Evolutionary conservation across 2,888 invertebrate species (phyloP), one percentile per base, ranked within the genome.

Genomic region (Sinelater perroti): DNA sequence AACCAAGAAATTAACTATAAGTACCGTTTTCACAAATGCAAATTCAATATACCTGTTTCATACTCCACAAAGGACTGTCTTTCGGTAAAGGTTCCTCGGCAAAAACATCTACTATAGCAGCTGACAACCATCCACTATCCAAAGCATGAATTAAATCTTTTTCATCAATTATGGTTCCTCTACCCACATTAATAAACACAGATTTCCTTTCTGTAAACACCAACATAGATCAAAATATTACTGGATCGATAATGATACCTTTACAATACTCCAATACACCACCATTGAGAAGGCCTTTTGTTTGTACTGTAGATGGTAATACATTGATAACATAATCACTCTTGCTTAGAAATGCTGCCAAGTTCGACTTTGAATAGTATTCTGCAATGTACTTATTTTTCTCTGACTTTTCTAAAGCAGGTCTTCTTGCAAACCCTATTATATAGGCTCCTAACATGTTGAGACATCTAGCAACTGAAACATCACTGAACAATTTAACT

Each of bases 171-270:
- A 85, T 72, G 59, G 78, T 78, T 24, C 85, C 83, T 68, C 85
- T 73, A 1, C 85, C 85, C 53, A 85, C 76, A 67, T 85, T 86
- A n/a, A 85, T 82, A 62, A 85, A 81, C 26, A 84, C 75, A 10
- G 81, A 68, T 42, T 72, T 65, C 66, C 74, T 78, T 24, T 70
- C 70, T 72, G 42, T 8, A 63, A 56, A 16, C 26, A 11, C 8
- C 30, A 26, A 44, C 24, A 13, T 24, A 24, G 7, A 2, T 13
- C 7, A 1, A 44, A 14, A n/a, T 14, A n/a, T n/a, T n/a, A n/a
- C n/a, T n/a, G n/a, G n/a, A n/a, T n/a, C n/a, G 31, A 10, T 4
- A 36, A 36, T 42, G 10, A 3, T 65, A 75, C 75, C 72, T 73
- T 74, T 71, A 67, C 84, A 84, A 59, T 73, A 70, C 67, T 80